phyloP scores from a whole-genome alignment of 2,113 vertebrate genomes.

The Labeo catla region DNA sequence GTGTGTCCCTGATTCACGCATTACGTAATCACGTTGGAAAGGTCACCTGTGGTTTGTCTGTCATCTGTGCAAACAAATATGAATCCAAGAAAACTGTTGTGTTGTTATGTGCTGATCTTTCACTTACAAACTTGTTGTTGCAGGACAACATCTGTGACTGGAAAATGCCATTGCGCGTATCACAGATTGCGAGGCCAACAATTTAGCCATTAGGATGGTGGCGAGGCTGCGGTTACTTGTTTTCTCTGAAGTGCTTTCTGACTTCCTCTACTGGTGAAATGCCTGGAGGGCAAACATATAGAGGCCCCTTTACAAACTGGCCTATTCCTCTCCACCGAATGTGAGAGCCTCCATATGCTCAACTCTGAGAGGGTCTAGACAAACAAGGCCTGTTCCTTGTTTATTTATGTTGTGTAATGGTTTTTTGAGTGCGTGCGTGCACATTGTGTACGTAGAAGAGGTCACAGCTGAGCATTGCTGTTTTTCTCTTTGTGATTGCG shows the following conservation, averaged over 20 bases:
- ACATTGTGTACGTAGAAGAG: not conserved
- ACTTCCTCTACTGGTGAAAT: slow-evolving; percentile 51
- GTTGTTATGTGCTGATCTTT: not conserved
- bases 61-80: not conserved
- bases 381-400: slow-evolving; percentile 54
- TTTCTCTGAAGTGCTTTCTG: slow-evolving; percentile 52
- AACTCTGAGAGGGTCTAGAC: slow-evolving; percentile 27
- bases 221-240: slow-evolving; percentile 24
- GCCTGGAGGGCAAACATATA: slow-evolving; percentile 48
- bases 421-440: slow-evolving; percentile 45
- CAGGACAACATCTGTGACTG: not conserved
- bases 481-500: not conserved
- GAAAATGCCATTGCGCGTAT: not conserved
- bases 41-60: too few relatives aligned
- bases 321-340: slow-evolving; percentile 46
- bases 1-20: too few relatives aligned
- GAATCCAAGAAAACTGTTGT: not conserved
- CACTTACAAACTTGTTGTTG: not conserved
- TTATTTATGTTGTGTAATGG: slow-evolving; percentile 54
- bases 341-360: slow-evolving; percentile 58
- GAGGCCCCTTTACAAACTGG: slow-evolving; percentile 11
- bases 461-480: slow-evolving; percentile 11
- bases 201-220: slow-evolving; percentile 36
- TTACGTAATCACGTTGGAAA: too few relatives aligned
- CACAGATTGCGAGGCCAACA: not conserved